Percentiles rank a stretch among this genome's conserved stretches.
Conservation (phyloP, 1,140 invertebrate genomes). For the Neelides sp. region DNA sequence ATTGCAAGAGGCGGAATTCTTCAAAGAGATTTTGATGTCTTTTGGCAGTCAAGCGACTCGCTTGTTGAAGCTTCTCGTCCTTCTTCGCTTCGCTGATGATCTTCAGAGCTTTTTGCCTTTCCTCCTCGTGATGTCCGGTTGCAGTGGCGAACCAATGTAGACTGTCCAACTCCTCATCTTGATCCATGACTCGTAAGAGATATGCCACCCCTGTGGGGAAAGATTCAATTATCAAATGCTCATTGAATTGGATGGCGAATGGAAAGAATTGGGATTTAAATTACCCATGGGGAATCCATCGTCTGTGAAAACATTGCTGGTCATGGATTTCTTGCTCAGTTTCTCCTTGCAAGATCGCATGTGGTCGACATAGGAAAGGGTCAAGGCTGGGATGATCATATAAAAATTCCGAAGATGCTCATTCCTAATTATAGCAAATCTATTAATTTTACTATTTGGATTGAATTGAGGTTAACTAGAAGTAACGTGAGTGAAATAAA, state of each 20-base stretch:
- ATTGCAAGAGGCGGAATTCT: constrained; percentile 83
- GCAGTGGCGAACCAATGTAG: constrained; percentile 94
- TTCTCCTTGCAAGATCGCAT: constrained; percentile 84
- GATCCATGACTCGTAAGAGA: constrained; percentile 50
- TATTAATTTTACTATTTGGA: constrained; percentile 1
- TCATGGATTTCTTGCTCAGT: constrained; percentile 69
- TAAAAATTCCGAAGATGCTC: constrained; percentile 86
- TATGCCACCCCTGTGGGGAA: constrained; percentile 50
- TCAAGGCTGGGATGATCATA: constrained; percentile 83
- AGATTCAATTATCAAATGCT: constrained; percentile 31
- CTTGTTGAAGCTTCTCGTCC: constrained; percentile 83
- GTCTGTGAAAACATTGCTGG: constrained; percentile 82
- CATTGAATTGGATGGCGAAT: not conserved
- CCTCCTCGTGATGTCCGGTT: constrained; percentile 50
- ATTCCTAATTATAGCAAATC: constrained; percentile 52
- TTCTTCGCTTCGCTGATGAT: constrained; percentile 43
- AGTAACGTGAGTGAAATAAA: too few species aligned
- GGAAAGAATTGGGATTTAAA: constrained; percentile 2
- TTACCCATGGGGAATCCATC: constrained; percentile 95
- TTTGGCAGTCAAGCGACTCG: constrained; percentile 78
- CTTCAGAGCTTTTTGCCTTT: constrained; percentile 47
- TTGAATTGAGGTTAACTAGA: not conserved
- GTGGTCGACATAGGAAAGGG: constrained; percentile 89
- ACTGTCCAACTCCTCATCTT: constrained; percentile 70
- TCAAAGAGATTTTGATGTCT: constrained; percentile 52